Conservation (phyloP, 2,888 invertebrate genomes). For the Scaptomyza flava region DNA sequence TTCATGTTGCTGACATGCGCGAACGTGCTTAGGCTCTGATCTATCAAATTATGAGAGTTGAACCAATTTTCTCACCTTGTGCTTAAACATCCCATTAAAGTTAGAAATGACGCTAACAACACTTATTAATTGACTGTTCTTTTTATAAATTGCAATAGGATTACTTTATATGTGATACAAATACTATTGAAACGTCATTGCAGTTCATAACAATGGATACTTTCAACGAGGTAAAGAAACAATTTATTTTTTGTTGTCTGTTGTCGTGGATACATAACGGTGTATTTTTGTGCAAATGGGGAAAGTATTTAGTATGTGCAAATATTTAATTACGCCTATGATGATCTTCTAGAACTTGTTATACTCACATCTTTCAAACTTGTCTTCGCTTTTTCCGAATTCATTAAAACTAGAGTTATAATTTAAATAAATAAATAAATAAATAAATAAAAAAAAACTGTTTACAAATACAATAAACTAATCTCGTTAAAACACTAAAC, state of each 20-base stretch:
- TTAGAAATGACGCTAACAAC: not conserved
- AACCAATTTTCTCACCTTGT: not conserved
- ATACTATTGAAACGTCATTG: not conserved
- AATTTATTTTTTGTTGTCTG: not conserved
- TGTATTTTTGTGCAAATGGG: constrained; percentile 2
- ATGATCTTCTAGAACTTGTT: not conserved
- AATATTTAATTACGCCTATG: not conserved
- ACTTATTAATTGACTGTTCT: not conserved
- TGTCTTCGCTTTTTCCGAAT: constrained; percentile 32
- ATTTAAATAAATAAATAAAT: constrained; percentile 9
- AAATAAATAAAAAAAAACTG: constrained; percentile 2
- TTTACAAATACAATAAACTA: constrained; percentile 14
- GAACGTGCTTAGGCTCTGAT: not conserved
- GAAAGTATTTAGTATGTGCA: constrained; percentile 5
- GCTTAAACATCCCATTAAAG: not conserved
- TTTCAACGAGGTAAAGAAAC: constrained; percentile 1
- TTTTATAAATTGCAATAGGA: not conserved
- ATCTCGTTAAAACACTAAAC: constrained; percentile 9
- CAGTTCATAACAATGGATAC: not conserved
- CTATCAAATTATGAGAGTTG: not conserved
- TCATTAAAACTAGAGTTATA: constrained; percentile 42
- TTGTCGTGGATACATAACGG: constrained; percentile 10
- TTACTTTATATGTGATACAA: constrained; percentile 1
- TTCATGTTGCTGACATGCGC: not conserved
- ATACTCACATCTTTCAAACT: constrained; percentile 41